Percentiles rank a stretch among this genome's conserved stretches.
These are phyloP conservation scores for western clawed frog (Xenopus tropicalis) DNA, from an alignment of 2,113 vertebrate genomes.

Conservation along the genomic window UCB_Xtro_10.0 CM004444.2:40898001-40898500, in stretches of 20 bases:
- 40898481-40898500: no score
- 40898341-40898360: not conserved
- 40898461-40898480: no score
- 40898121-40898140: constrained; percentile 50
- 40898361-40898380: no score
- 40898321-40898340: not conserved
- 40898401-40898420: no score
- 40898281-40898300: not conserved
- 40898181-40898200: constrained; percentile 11
- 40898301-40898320: not conserved
- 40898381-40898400: no score
- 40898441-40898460: no score
- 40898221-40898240: not conserved
- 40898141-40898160: constrained; percentile 31
- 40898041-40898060: constrained; percentile 67
- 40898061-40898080: constrained; percentile 53
- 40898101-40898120: constrained; percentile 43
- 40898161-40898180: constrained; percentile 14
- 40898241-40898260: not conserved
- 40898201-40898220: constrained; percentile 4
- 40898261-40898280: not conserved
- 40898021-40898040: constrained; percentile 67
- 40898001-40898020: constrained; percentile 62
- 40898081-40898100: constrained; percentile 49
- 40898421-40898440: no score